Evolutionary conservation across 2,797 vertebrate genomes (phyloP), one percentile per base, ranked within the genome.

Genomic region (Varecia variegata): DNA sequence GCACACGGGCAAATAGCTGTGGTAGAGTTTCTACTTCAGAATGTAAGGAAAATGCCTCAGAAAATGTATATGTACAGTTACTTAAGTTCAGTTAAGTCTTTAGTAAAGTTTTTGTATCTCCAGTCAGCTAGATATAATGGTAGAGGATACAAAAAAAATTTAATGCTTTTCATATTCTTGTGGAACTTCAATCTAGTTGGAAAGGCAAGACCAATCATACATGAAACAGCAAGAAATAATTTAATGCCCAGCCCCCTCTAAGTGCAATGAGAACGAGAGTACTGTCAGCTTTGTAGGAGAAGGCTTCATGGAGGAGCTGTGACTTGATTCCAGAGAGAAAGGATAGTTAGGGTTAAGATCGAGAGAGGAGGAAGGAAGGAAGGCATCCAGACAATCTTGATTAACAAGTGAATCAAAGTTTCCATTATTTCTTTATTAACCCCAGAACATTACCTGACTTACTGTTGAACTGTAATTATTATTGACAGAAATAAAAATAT

Each of bases 1-100:
- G 99, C 99, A 96, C 99, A 99, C 35, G 99, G 99, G 84, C 99
- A 99, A 97, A 99, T 99, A 89, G 99, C 99, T 92, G 99, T 99
- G 40, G 99, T 99, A 81, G 99, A 99, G 98, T 99, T 99, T 98
- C 99, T 99, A 45, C 99, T 99, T 74, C 99, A 99, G 97, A 99
- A 99, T 87, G 99, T 99, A 99, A 98, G 99, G 92, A 96, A 96
- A 97, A 95, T 82, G 80, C 85, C 90, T 96, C 50, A 81, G 94
- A 94, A 91, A 90, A 91, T 92, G 60, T 96, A 27, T 82, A 32
- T 96, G 43, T 85, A 38, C 54, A 92, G 84, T 88, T 65, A 85
- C 68, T 90, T 94, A 91, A 88, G 52, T 60, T 70, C 92, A 93
- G 76, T 50, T 65, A 50, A 85, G 52, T 88, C 45, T 79, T 60